Percentiles rank a stretch among this genome's conserved stretches.
Conservation (phyloP, 1,140 invertebrate species). For the Arion vulgaris region DNA sequence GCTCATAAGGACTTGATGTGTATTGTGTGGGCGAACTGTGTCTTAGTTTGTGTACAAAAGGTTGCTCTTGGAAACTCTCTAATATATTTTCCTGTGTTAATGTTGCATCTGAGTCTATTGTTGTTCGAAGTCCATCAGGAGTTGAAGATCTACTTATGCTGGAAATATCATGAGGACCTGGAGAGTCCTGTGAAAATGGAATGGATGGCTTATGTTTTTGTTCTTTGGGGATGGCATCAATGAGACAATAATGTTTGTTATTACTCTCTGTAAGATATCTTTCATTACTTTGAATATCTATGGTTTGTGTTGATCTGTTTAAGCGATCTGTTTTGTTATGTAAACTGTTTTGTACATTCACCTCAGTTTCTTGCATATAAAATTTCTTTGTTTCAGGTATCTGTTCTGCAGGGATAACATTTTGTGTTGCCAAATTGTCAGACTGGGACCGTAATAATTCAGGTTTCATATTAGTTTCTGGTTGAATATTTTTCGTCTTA, state of each 20-base stretch:
- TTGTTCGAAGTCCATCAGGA: conserved; percentile 47
- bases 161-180: conserved; percentile 45
- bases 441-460: background rate
- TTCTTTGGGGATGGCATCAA: background rate
- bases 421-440: background rate
- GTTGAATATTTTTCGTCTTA: background rate
- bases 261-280: background rate
- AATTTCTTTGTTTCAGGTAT: background rate
- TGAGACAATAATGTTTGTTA: background rate
- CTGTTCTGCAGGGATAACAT: background rate
- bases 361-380: background rate
- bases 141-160: conserved; percentile 50
- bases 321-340: background rate
- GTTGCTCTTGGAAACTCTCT: conserved; percentile 1
- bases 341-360: background rate
- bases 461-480: background rate
- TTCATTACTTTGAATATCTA: background rate
- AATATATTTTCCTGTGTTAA: conserved; percentile 4
- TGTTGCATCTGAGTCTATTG: conserved; percentile 43
- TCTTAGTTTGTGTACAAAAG: background rate
- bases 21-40: conserved; percentile 18
- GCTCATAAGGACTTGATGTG: conserved; percentile 24
- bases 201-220: background rate
- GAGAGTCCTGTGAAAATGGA: conserved; percentile 12
- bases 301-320: background rate